phyloP scores from a whole-genome alignment of 1,140 invertebrate genomes.

The Pachypeltis micranthus region DNA sequence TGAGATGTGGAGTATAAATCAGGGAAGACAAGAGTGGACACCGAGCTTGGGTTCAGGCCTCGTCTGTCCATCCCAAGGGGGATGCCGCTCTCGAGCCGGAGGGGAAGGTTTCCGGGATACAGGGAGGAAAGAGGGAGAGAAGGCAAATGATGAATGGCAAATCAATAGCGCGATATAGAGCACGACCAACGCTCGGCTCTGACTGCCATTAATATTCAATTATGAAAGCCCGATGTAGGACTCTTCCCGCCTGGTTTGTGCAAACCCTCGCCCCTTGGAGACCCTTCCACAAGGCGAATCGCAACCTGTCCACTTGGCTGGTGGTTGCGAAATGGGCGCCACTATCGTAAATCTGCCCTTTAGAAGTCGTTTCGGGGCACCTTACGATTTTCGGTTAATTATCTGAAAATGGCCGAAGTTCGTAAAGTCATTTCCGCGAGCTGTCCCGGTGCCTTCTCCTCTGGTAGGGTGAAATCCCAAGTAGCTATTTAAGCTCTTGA shows the following conservation, averaged over 20 bases:
- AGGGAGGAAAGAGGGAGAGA: no score
- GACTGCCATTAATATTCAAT: constrained; percentile 9
- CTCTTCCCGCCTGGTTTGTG: no score
- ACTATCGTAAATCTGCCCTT: not conserved
- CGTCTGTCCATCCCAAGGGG: not conserved
- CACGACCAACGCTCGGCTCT: not conserved
- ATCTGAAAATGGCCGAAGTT: constrained; percentile 3
- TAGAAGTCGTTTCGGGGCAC: not conserved
- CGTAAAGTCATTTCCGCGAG: no score
- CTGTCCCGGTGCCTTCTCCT: no score
- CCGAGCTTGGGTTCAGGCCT: not conserved
- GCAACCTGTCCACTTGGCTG: not conserved
- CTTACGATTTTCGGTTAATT: constrained; percentile 1
- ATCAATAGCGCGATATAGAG: constrained; percentile 8
- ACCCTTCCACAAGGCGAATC: no score
- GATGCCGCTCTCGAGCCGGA: no score
- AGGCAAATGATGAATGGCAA: constrained; percentile 2
- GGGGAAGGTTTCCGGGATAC: not conserved
- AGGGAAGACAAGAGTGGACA: constrained; percentile 7
- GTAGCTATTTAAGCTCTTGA: no score
- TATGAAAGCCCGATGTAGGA: not conserved
- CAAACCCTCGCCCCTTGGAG: no score
- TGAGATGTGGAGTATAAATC: no score
- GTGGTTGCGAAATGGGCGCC: not conserved
- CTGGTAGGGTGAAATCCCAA: no score